A percentile compares a stretch with the other conserved stretches of the same genome.
Evolutionary conservation across 2,113 vertebrate genomes (phyloP).

Genomic region (Oncorhynchus kisutch): DNA sequence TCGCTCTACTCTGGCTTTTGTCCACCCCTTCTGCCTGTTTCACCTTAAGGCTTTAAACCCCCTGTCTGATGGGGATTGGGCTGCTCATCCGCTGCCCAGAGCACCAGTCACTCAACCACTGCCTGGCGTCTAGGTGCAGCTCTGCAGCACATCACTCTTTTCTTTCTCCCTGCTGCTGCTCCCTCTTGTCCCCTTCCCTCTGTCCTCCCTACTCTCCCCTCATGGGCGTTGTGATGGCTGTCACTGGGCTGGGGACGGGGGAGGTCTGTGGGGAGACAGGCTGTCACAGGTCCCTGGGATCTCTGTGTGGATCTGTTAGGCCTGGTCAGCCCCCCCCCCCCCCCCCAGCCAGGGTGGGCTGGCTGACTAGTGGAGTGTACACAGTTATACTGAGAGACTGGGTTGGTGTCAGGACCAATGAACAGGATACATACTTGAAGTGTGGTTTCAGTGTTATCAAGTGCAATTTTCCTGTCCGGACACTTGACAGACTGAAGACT

Average conservation of each 20-base stretch:
- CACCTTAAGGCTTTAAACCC: conserved; percentile 31
- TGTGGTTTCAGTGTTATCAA: conserved; percentile 36
- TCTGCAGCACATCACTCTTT: neutral
- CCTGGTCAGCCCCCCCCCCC: conserved; percentile 27
- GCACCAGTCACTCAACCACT: neutral
- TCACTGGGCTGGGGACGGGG: conserved; percentile 22
- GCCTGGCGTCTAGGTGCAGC: neutral
- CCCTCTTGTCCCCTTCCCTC: conserved; percentile 36
- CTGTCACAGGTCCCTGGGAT: conserved; percentile 44
- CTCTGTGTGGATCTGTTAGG: conserved; percentile 57
- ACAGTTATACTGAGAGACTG: conserved; percentile 10
- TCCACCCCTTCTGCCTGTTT: neutral
- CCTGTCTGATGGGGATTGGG: conserved; percentile 19
- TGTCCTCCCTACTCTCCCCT: conserved; percentile 19
- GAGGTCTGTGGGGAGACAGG: conserved; percentile 22
- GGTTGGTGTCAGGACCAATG: no score
- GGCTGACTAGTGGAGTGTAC: conserved; percentile 40
- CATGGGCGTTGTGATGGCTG: conserved; percentile 46
- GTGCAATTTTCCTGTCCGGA: conserved; percentile 35
- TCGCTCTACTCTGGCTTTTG: neutral
- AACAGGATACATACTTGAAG: conserved; percentile 16
- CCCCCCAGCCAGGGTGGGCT: neutral
- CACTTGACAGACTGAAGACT: conserved; percentile 13
- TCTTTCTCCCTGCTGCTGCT: conserved; percentile 29
- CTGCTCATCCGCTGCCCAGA: neutral